Evolutionary conservation across 2,797 vertebrate species (phyloP).

Genomic region (Chlorospingus semifuscus): DNA sequence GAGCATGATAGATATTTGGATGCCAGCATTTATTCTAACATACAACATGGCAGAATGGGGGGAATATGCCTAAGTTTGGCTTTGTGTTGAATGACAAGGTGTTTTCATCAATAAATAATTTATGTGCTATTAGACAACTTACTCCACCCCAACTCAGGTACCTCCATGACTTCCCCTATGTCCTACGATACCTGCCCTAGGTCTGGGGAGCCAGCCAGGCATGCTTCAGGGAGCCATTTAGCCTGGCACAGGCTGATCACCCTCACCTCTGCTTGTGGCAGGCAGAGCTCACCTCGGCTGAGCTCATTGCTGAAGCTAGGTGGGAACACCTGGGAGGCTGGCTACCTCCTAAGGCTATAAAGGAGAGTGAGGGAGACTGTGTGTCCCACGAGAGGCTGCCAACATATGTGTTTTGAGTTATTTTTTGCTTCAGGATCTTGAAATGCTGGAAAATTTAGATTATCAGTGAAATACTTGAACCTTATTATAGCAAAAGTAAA

Average conservation of each 20-base stretch:
- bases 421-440: not conserved
- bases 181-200: not conserved
- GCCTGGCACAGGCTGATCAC: not conserved
- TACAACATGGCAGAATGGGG: not conserved
- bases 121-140: accelerated
- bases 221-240: not conserved
- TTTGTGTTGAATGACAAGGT: not conserved
- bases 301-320: not conserved
- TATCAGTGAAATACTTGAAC: not conserved
- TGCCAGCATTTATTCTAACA: not conserved
- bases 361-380: not conserved
- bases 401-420: accelerated
- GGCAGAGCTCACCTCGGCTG: not conserved
- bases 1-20: not conserved
- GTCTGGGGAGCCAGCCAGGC: not conserved
- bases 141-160: not conserved
- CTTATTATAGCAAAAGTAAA: not conserved
- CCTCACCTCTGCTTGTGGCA: not conserved
- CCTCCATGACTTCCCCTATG: not conserved
- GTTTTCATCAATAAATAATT: not conserved
- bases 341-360: not conserved
- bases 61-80: not conserved
- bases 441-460: not conserved
- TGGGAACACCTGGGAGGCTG: not conserved
- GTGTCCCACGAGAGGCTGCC: not conserved